A percentile compares a stretch with the other conserved stretches of the same genome.
Evolutionary conservation across 2,797 vertebrate genomes (phyloP).

Genomic region (Clangula hyemalis): DNA sequence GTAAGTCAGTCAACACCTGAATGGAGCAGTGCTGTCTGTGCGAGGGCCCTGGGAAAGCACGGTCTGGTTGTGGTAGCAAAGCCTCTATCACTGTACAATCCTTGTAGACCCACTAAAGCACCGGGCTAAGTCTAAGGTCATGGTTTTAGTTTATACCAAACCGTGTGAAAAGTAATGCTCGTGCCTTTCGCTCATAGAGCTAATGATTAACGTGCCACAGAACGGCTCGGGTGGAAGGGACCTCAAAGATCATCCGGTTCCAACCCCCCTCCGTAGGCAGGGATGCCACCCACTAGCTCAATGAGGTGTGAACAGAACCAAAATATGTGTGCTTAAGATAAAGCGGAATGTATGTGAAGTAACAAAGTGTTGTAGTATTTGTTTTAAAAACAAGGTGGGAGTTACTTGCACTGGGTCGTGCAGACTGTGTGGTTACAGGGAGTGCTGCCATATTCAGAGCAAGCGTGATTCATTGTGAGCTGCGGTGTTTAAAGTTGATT

Average conservation of each 20-base stretch:
- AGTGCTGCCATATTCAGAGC: background rate
- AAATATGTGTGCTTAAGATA: slow-evolving; percentile 76
- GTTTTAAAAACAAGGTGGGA: slow-evolving; percentile 52
- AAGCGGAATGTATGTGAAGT: slow-evolving; percentile 36
- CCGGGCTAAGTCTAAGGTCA: background rate
- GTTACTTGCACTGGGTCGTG: slow-evolving; percentile 52
- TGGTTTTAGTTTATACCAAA: background rate
- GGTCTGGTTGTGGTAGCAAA: background rate
- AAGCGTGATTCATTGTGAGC: slow-evolving; percentile 37
- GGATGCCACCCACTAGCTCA: background rate
- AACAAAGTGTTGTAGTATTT: slow-evolving; percentile 65
- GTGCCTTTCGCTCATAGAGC: slow-evolving; percentile 19
- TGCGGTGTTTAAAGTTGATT: background rate
- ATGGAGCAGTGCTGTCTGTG: background rate
- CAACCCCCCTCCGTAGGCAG: too few relatives aligned
- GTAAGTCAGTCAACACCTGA: accelerated
- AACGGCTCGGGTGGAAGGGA: too few relatives aligned
- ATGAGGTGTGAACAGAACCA: slow-evolving; percentile 58
- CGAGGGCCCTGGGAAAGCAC: background rate
- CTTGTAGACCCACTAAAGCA: background rate
- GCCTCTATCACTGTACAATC: background rate
- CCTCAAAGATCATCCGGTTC: too few relatives aligned
- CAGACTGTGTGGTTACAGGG: slow-evolving; percentile 43
- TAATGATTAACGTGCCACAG: slow-evolving; percentile 70
- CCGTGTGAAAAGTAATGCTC: slow-evolving; percentile 13